Conservation (phyloP, 2,888 invertebrate species). For the Pterostichus niger region DNA sequence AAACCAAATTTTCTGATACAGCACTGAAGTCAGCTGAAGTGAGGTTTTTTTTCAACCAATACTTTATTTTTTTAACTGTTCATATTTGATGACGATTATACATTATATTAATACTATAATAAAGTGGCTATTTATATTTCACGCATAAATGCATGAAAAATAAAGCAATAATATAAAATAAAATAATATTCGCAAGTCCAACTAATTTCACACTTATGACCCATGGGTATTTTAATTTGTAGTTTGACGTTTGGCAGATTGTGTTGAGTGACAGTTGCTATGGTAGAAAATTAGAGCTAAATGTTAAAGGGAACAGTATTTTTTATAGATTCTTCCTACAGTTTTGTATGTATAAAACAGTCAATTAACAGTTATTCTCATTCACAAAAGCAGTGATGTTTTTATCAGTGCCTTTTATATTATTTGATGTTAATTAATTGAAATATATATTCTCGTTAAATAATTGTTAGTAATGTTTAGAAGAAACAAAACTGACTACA, state of each 20-base stretch:
- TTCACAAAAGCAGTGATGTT: conserved; percentile 51
- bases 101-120: too few relatives aligned
- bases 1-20: too few relatives aligned
- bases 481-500: conserved; percentile 77
- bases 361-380: conserved; percentile 50
- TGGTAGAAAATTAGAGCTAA: conserved; percentile 44
- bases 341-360: conserved; percentile 30
- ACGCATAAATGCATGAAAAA: too few relatives aligned
- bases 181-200: neutral
- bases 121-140: too few relatives aligned
- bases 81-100: too few relatives aligned
- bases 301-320: conserved; percentile 49
- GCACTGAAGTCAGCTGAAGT: too few relatives aligned
- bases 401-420: conserved; percentile 54
- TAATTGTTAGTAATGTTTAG: conserved; percentile 72
- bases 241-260: conserved; percentile 47
- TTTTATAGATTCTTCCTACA: conserved; percentile 19
- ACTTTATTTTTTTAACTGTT: too few relatives aligned
- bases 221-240: too few relatives aligned
- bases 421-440: conserved; percentile 57
- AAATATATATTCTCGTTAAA: conserved; percentile 34
- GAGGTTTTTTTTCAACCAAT: too few relatives aligned
- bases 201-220: conserved; percentile 7
- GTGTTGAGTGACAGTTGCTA: conserved; percentile 52
- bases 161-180: neutral